These are phyloP conservation scores for Sparidentex hasta DNA, from an alignment of 2,797 vertebrate species.

Conservation along the genomic window DNA sequence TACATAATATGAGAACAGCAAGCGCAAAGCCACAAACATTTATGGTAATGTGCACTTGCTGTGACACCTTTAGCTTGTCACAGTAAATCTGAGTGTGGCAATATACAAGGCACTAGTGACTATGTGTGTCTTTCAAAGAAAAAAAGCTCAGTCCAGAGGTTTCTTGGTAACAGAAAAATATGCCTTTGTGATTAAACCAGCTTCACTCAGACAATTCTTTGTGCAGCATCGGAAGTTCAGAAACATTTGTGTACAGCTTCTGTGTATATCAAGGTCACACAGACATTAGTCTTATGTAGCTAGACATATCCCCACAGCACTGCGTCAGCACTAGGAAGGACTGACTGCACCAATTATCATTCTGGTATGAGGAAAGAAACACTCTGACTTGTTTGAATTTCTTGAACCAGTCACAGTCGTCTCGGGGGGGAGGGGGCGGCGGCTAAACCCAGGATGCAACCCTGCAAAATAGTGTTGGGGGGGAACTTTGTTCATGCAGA, in stretches of 20 bases:
- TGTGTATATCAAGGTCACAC: not conserved
- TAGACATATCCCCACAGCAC: no score
- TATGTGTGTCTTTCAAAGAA: slow-evolving; percentile 2
- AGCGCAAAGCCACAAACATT: not conserved
- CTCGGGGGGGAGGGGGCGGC: no score
- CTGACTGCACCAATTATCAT: no score
- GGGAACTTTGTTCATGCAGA: no score
- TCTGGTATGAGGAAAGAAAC: no score
- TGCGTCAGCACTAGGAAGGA: no score
- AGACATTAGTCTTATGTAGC: not conserved
- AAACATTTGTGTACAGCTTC: not conserved
- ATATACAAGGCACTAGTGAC: slow-evolving; percentile 14
- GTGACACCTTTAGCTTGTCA: slow-evolving; percentile 32
- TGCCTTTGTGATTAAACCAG: slow-evolving; percentile 3
- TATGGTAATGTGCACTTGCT: slow-evolving; percentile 32
- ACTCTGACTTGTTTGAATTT: no score
- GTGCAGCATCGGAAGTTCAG: slow-evolving; percentile 9
- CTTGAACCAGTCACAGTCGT: no score
- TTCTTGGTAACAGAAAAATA: slow-evolving; percentile 30
- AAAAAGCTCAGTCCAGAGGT: slow-evolving; percentile 4
- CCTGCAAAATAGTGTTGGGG: no score
- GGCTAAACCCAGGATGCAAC: no score
- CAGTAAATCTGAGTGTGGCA: slow-evolving; percentile 18
- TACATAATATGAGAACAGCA: slow-evolving; percentile 23
- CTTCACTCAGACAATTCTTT: not conserved